Evolutionary conservation across 2,113 vertebrate genomes (phyloP), one percentile per base, ranked within the genome.

Genomic region (Cephalopholis sonnerati): DNA sequence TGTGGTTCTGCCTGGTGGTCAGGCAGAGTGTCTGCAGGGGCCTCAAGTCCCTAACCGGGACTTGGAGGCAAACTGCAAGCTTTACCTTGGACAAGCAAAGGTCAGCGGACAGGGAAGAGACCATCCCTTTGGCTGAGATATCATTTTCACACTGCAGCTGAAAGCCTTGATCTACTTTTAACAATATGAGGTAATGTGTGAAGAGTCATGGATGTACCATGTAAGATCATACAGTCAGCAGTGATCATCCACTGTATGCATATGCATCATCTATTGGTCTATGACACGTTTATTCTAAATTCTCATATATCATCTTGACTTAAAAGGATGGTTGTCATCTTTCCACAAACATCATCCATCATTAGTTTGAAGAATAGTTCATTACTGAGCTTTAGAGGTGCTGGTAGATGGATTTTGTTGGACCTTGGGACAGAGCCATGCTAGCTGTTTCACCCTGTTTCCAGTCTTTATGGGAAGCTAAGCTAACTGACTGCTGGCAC

Each of bases 1-100:
- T 88, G 86, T 67, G 84, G 79, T 88, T 82, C 53, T 83, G 87
- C 62, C 59, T 61, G 46, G 81, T 84, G 83, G 77, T 85, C 76
- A 78, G 77, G 44, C 86, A 51, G 66, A 65, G 73, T 72, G 78
- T 87, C 79, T 77, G 70, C 20, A 0, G 73, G 46, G 81, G 66
- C 75, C 73, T 66, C 55, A 13, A 77, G 54, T 87, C 81, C 68
- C 74, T 84, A 66, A 69, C 72, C 59, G 79, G 32, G 51, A 66
- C 51, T 63, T 73, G 62, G 73, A 81, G 24, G 41, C 66, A 87
- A 70, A 80, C 65, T 58, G 29, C 20, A 68, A 77, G 44, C 51
- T 82, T 83, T 79, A 86, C 66, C 75, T 85, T 87, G 77, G 70
- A 89, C 68, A 36, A 71, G 64, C 61, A 81, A 77, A 86, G 75